Evolutionary conservation across 2,113 vertebrate species (phyloP).

Genomic region (Charina bottae): DNA sequence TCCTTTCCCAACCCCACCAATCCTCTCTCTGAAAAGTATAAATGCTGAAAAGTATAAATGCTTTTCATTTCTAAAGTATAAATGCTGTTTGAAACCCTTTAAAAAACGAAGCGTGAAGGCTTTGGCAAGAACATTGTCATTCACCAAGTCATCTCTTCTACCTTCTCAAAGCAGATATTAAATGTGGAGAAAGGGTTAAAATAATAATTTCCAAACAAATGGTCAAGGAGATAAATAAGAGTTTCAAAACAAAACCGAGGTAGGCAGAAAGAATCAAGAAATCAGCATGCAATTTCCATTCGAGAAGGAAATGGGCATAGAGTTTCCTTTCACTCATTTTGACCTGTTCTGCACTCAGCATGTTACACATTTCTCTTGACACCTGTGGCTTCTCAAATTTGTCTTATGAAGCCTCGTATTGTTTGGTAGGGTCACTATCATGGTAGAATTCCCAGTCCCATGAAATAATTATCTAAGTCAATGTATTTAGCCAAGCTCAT

Average conservation of each 20-base stretch:
- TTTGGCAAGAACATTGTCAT: not conserved
- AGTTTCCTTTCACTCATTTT: not conserved
- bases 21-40: not conserved
- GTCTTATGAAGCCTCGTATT: not conserved
- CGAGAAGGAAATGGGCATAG: not conserved
- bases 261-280: not conserved
- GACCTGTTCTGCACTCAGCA: not conserved
- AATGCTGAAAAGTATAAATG: not conserved
- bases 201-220: not conserved
- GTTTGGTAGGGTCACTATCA: conserved; percentile 48
- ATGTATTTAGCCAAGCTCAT: conserved; percentile 70
- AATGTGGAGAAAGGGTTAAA: not conserved
- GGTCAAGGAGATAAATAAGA: not conserved
- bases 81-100: not conserved
- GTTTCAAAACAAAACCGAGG: not conserved
- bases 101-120: not conserved
- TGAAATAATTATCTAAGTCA: conserved; percentile 65
- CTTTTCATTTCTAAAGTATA: not conserved
- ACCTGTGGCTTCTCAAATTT: not conserved
- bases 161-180: not conserved
- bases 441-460: conserved; percentile 38
- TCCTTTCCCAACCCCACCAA: not conserved
- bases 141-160: not conserved
- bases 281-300: not conserved
- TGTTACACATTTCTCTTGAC: not conserved